Evolutionary conservation across 1,140 invertebrate genomes (phyloP), one percentile per base, ranked within the genome.

Genomic region (Panagrolaimus sp.): DNA sequence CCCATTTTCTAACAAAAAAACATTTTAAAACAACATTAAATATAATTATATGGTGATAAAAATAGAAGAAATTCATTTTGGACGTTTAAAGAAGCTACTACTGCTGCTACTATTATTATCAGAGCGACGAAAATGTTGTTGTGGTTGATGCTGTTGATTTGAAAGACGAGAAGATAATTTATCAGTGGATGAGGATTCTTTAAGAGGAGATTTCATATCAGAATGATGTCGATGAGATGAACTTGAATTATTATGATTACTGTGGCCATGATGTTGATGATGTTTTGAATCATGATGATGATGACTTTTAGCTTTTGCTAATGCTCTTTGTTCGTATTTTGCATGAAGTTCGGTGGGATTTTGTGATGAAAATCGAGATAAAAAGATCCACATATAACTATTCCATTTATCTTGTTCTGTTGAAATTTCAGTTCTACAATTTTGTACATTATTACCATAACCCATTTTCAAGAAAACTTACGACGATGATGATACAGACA

Each of bases 311-410:
- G 46, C 14, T n/a, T 47, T 21, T n/a, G 46, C 14, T 5, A 21
- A 47, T 5, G 17, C 17, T 15, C 9, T 15, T n/a, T 5, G 3
- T 4, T n/a, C 17, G 4, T 15, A n/a, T 21, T 47, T 47, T n/a
- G 46, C 3, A 47, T 47, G 14, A 47, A 47, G 14, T 47, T 47
- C 46, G 4, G 14, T 21, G 14, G 4, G 1, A 21, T n/a, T 47
- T n/a, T n/a, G 17, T 15, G 46, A 47, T n/a, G 52, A 26, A 21
- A 58, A 58, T 73, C 28, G 14, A 12, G 72, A 78, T 17, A 78
- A 32, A 52, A 80, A 82, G 44, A 80, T 82, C 78, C 78, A 80
- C 70, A 80, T 58, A 65, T 82, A 80, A 64, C 74, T 80, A 62
- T 76, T 72, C 78, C 78, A 80, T 65, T 74, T 47, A 17, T 74